Base-by-base conservation (phyloP, 2,888 invertebrate species). In the Tortrix viridana region DNA sequence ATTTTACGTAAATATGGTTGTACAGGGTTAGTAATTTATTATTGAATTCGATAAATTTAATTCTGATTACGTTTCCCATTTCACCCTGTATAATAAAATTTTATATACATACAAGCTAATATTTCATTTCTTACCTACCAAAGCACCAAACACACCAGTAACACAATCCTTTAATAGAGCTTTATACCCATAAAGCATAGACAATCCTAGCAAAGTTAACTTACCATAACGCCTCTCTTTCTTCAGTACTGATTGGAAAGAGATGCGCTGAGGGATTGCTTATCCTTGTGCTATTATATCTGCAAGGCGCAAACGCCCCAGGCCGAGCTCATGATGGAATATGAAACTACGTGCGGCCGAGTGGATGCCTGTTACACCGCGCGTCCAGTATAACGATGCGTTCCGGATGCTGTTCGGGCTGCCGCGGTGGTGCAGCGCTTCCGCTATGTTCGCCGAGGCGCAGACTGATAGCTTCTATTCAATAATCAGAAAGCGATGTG, bases 291-390 rank as follows among this genome's bases (percentile, higher is more conserved):
- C 9, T 52, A 54, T 41, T 22, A 43, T 54, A 23, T 44, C 43
- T 14, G 44, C 43, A 41, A 56, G 38, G 53, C 50, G 47, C 53
- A 63, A 65, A 61, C 57, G 65, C 65, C 61, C 16, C 56, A 18
- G 65, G 65, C 41, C 57, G 44, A n/a, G 55, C 44, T 57, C 52
- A 47, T 57, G 61, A 65, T 65, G 61, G 65, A 65, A 65, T 65
- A 65, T 65, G 54, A 54, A 65, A 65, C 65, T 62, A 55, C 62
- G 49, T 43, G 56, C 54, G 41, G 53, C 54, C 57, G 57, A 61
- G 61, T 58, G 49, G 23, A 16, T 1, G 2, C 0, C 41, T 56
- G 16, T 20, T 41, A 65, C 65, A 60, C 65, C 38, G 50, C 3
- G 38, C 23, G 9, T 48, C 44, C 26, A 43, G 14, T 38, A 38